phyloP scores from a whole-genome alignment of 2,888 invertebrate species.

The Pilophorus perplexus region DNA sequence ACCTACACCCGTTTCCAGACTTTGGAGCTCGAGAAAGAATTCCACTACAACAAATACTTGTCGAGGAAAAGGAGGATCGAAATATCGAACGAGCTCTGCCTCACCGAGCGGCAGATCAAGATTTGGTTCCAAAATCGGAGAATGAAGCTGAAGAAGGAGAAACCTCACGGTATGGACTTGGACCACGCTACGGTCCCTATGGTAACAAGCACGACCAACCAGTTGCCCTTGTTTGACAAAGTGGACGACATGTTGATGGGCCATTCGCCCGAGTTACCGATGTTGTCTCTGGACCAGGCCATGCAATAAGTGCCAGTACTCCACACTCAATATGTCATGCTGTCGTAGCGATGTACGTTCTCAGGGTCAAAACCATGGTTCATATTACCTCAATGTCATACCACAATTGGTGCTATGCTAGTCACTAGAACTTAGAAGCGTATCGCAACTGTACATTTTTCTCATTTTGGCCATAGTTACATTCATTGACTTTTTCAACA shows the following conservation, averaged over 20 bases:
- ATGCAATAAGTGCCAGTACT: too few relatives aligned
- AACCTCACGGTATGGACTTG: slow-evolving; percentile 52
- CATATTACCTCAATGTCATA: too few relatives aligned
- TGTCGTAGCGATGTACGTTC: too few relatives aligned
- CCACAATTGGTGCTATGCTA: too few relatives aligned
- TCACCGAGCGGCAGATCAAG: slow-evolving; percentile 96
- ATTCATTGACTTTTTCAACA: too few relatives aligned
- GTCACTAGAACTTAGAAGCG: too few relatives aligned
- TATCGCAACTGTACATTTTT: too few relatives aligned
- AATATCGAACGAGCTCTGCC: slow-evolving; percentile 92
- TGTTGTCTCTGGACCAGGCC: slow-evolving; percentile 21
- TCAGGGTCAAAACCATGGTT: too few relatives aligned
- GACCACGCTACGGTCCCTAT: slow-evolving; percentile 27
- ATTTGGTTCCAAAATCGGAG: slow-evolving; percentile 99
- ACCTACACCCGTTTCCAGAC: slow-evolving; percentile 94
- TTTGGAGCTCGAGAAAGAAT: slow-evolving; percentile 95
- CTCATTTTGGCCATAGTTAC: too few relatives aligned
- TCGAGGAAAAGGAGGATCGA: slow-evolving; percentile 92
- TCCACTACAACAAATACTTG: slow-evolving; percentile 96
- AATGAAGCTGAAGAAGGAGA: slow-evolving; percentile 99
- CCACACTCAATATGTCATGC: too few relatives aligned
- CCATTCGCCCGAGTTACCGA: slow-evolving; percentile 4
- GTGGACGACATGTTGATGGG: slow-evolving; percentile 19
- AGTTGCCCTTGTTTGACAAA: slow-evolving; percentile 39
- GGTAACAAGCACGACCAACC: slow-evolving; percentile 45